A percentile compares a stretch with the other conserved stretches of the same genome.
Conservation (phyloP, 1,140 invertebrate genomes). For the Drosophila mojavensis region DNA sequence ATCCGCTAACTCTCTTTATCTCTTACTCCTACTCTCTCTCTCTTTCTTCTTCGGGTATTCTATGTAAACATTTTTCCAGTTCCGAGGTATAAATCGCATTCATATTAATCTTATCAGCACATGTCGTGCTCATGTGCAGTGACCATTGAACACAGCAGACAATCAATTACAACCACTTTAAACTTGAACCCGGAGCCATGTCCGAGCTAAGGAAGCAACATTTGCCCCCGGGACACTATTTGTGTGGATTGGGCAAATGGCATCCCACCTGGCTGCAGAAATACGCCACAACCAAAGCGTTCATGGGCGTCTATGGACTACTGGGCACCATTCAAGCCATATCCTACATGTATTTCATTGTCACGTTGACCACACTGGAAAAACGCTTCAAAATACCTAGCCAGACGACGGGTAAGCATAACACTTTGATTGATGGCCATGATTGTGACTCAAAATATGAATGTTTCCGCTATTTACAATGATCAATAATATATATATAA, state of each 20-base stretch:
- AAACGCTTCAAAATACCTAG: constrained; percentile 90
- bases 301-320: constrained; percentile 87
- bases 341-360: constrained; percentile 89
- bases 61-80: background rate
- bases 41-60: background rate
- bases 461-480: too few relatives aligned
- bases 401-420: constrained; percentile 87
- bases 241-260: constrained; percentile 87
- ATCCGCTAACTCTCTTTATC: too few relatives aligned
- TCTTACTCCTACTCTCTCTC: too few relatives aligned
- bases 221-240: constrained; percentile 48
- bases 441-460: too few relatives aligned
- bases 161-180: constrained; percentile 7
- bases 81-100: constrained; percentile 15
- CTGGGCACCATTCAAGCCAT: constrained; percentile 89
- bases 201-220: constrained; percentile 54
- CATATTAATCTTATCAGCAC: constrained; percentile 48
- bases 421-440: constrained; percentile 30
- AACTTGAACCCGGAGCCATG: constrained; percentile 33
- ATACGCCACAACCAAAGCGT: constrained; percentile 87
- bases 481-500: too few relatives aligned
- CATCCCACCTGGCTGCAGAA: constrained; percentile 87
- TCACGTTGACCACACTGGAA: constrained; percentile 89
- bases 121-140: constrained; percentile 28
- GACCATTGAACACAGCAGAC: constrained; percentile 25